phyloP scores from a whole-genome alignment of 2,888 invertebrate genomes.

The Quadroppia sp. region DNA sequence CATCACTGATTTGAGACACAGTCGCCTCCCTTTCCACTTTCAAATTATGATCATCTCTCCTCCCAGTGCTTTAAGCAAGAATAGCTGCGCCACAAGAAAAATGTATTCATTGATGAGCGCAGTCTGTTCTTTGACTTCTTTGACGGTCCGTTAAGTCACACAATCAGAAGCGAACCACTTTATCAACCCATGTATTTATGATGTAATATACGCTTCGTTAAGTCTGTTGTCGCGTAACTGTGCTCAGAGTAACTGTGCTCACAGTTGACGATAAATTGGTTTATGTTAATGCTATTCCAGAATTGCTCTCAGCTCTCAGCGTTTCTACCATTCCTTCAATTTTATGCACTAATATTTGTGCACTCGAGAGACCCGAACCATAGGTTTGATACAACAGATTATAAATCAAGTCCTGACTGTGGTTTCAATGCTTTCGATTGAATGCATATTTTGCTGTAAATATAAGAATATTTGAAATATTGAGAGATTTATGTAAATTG shows the following conservation, averaged over 20 bases:
- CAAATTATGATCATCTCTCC: constrained; percentile 25
- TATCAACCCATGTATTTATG: not conserved
- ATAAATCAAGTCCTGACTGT: constrained; percentile 24
- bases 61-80: constrained; percentile 13
- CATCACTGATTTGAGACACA: not conserved
- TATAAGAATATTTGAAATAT: constrained; percentile 6
- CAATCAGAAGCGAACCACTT: constrained; percentile 18
- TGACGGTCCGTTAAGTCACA: constrained; percentile 10
- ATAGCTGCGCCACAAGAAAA: not conserved
- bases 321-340: not conserved
- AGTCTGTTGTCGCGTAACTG: constrained; percentile 26
- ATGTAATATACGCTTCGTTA: constrained; percentile 25
- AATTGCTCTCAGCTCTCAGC: constrained; percentile 21
- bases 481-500: constrained; percentile 29
- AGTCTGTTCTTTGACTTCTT: not conserved
- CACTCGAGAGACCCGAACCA: constrained; percentile 2
- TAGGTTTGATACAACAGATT: constrained; percentile 29
- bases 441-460: constrained; percentile 1
- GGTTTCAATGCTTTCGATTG: constrained; percentile 5
- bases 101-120: not conserved
- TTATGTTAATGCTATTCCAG: constrained; percentile 31
- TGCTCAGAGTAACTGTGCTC: constrained; percentile 24
- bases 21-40: constrained; percentile 20
- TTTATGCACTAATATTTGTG: constrained; percentile 5
- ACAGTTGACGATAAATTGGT: constrained; percentile 27